Conservation (phyloP, 2,888 invertebrate species). For the Plebejus argus region DNA sequence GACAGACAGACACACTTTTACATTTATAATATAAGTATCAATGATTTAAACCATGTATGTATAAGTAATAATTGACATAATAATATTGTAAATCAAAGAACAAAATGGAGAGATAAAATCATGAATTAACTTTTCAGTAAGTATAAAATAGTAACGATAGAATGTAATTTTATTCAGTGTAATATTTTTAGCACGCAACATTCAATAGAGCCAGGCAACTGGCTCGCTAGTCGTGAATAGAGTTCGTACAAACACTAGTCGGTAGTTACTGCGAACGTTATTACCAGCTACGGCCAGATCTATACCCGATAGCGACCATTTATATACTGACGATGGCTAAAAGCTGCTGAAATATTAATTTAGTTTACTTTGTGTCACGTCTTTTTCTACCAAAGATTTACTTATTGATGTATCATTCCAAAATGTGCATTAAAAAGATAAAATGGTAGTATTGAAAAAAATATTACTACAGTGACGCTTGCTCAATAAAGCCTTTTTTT, state of each 20-base stretch:
- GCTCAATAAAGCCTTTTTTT: neutral
- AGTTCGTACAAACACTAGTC: constrained; percentile 13
- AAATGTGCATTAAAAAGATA: too few relatives aligned
- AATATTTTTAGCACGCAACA: constrained; percentile 1
- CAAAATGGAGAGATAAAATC: neutral
- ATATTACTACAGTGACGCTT: too few relatives aligned
- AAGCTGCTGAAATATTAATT: neutral
- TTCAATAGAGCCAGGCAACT: neutral
- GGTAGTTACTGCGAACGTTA: neutral
- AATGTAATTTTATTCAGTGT: constrained; percentile 21
- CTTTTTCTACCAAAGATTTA: neutral
- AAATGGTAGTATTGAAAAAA: too few relatives aligned
- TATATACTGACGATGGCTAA: neutral
- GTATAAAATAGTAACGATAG: neutral
- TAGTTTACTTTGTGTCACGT: neutral
- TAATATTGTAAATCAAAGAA: too few relatives aligned
- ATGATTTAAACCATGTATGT: too few relatives aligned
- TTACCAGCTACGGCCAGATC: constrained; percentile 2
- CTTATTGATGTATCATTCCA: too few relatives aligned
- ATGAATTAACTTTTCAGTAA: neutral
- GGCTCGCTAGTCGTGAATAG: neutral
- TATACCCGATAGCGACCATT: neutral
- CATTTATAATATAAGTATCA: too few relatives aligned
- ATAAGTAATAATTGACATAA: too few relatives aligned
- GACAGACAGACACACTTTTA: too few relatives aligned